Base-by-base conservation (phyloP, 2,113 vertebrate genomes). In the Lophochroa leadbeateri region DNA sequence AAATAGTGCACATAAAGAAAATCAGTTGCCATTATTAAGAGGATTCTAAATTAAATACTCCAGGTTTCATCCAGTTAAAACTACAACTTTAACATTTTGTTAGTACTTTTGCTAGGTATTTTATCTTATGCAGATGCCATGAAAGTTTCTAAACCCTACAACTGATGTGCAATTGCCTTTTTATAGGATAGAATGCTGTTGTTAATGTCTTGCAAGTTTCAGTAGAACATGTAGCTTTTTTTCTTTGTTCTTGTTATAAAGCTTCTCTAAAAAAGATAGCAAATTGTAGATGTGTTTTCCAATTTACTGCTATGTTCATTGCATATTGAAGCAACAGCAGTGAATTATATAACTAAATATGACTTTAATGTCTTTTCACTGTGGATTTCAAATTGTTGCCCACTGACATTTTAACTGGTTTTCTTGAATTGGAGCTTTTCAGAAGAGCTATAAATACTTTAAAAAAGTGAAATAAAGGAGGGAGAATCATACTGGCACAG, bases 241-340 rank as follows among this genome's bases (percentile, higher is more conserved):
- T 71, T 65, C 33, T 57, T 57, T 41, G 9, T 65, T 83, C 13
- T 52, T 64, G 28, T 70, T 65, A 35, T 67, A 88, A 79, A 88
- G 47, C 58, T 47, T 57, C 43, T 68, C 28, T n/a, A 55, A 69
- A 77, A 72, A 79, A 37, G 88, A 80, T 64, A 87, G 95, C 64
- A 92, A 88, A 92, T 68, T 86, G 53, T 90, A 46, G 84, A 65
- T 64, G 47, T 70, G 43, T 81, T 95, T 91, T 95, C 85, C 18
- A 24, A 92, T 96, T 95, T 94, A 86, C 65, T 91, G 33, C 47
- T 76, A 95, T 63, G 15, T 86, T 91, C 85, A 71, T 28, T 94
- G 61, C 61, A 49, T 92, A 63, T 86, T 94, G 69, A 91, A 85
- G 76, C 94, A 96, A 81, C 75, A 96, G 57, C 53, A 92, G 7